Base-by-base conservation (phyloP, 2,888 invertebrate species). In the Anthoptus insignis region DNA sequence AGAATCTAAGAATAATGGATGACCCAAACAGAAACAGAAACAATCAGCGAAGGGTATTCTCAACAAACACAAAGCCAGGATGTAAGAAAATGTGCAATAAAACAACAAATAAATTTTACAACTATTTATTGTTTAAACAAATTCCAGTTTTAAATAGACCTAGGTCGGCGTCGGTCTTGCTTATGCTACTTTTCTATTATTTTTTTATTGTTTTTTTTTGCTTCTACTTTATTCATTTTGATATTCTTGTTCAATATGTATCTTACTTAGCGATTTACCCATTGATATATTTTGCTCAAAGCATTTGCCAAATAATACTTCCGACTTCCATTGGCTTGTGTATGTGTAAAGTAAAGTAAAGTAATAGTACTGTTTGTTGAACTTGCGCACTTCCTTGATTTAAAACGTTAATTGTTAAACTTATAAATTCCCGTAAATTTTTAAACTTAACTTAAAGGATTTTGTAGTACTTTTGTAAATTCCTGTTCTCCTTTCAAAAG, bases 71-170 rank as follows among this genome's bases (percentile, higher is more conserved):
- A 69, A 72, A 75, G 77, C 72, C 70, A 74, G 73, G 73, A 77
- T 76, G 77, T 74, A 80, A 77, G 78, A 81, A 80, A 78, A 75
- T 67, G 74, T 71, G 75, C 79, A 80, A 80, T 80, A 78, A 82
- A 82, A 74, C 69, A 77, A 74, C 73, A 77, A 85, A 86, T 88
- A 86, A 83, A 80, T 63, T 89, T 89, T 88, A 90, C 87, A 75
- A 77, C 76, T 63, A 21, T 19, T 16, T 27, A 14, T 87, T 86
- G 85, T 88, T 70, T 69, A 66, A 59, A 60, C 70, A 68, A 74
- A 75, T 77, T 81, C 81, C 14, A 22, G 21, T 22, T 22, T 5
- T 13, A 11, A 45, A 22, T 14, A 11, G 27, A 24, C 50, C 59
- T 59, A 16, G 13, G 34, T 49, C 19, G 59, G 59, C 27, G 11